These are phyloP conservation scores for Diadumene lineata DNA, from an alignment of 92 coral and sea anemone species.

Conservation along the genomic window DNA sequence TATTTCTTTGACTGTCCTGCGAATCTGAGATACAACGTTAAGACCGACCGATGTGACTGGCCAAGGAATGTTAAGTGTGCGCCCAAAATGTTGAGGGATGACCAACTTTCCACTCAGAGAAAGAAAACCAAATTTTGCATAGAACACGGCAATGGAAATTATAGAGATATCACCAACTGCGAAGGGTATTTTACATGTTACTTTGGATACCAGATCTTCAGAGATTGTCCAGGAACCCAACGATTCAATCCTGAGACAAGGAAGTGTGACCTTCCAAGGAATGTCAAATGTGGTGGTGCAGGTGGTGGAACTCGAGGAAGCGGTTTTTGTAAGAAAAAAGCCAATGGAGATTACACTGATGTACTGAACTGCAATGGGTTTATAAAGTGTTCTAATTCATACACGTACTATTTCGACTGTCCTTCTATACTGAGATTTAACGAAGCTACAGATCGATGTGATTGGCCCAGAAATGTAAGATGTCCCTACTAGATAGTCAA, in stretches of 20 bases:
- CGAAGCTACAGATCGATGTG: slow-evolving; percentile 31
- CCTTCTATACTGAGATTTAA: slow-evolving; percentile 46
- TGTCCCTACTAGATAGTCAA: slow-evolving; percentile 12
- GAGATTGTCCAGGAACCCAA: slow-evolving; percentile 23
- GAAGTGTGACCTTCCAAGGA: slow-evolving; percentile 40
- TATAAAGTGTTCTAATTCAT: slow-evolving; percentile 46
- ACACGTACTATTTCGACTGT: slow-evolving; percentile 32
- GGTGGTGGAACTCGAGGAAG: slow-evolving; percentile 43
- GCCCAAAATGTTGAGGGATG: neutral
- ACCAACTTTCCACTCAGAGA: neutral
- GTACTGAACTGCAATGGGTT: slow-evolving; percentile 54
- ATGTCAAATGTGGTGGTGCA: slow-evolving; percentile 41
- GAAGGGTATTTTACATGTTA: slow-evolving; percentile 43
- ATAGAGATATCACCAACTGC: slow-evolving; percentile 44
- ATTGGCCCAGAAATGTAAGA: slow-evolving; percentile 37
- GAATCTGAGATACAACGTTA: neutral
- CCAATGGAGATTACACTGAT: slow-evolving; percentile 50
- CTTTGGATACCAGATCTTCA: slow-evolving; percentile 14
- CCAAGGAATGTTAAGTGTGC: slow-evolving; percentile 19
- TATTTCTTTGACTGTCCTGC: slow-evolving; percentile 16
- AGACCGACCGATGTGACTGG: slow-evolving; percentile 17
- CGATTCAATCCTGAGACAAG: slow-evolving; percentile 30
- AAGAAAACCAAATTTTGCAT: slow-evolving; percentile 18
- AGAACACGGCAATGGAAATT: slow-evolving; percentile 22
- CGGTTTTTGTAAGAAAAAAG: slow-evolving; percentile 20